Evolutionary conservation across 2,113 vertebrate genomes (phyloP), one percentile per base, ranked within the genome.

Genomic region (Melanostigma gelatinosum): DNA sequence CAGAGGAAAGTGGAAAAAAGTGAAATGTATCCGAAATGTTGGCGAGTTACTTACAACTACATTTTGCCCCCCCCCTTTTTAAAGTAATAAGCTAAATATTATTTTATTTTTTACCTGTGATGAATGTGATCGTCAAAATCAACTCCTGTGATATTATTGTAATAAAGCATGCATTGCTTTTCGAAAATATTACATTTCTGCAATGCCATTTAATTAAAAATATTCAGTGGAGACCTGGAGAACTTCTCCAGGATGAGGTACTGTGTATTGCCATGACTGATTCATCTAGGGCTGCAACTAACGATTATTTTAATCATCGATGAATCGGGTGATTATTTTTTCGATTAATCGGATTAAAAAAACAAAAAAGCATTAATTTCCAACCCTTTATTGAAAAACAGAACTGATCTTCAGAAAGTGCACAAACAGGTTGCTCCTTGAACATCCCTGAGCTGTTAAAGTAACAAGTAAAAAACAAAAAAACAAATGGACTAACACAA

Each of bases 1-100:
- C n/a, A 40, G 32, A 77, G 20, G 54, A 70, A 73, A 58, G 54
- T 61, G 66, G 62, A 20, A 58, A 38, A 78, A 84, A 48, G 54
- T 20, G 24, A 68, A 63, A 60, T 4, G 24, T 15, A 20, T 64
- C 50, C 13, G 32, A 71, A 72, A 61, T 29, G 48, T 27, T 54
- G 27, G 22, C 13, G 16, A 71, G 34, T 27, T 12, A 57, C 7
- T 22, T 3, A 42, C 40, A 4, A 29, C 27, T 22, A 46, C 20
- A 64, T 20, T 6, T 52, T 18, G 2, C 4, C 18, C 3, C 29
- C 4, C 18, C 3, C 2, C 20, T 8, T 34, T 66, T 18, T 57
- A 20, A 42, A 54, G 55, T 57, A 63, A 65, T 65, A 18, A n/a
- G 7, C 38, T 2, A 38, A 4, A 10, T 54, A 11, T 54, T 54